Percentiles rank a stretch among this genome's conserved stretches.
Conservation (phyloP, 2,797 vertebrate species). For the Austrolebias charrua region DNA sequence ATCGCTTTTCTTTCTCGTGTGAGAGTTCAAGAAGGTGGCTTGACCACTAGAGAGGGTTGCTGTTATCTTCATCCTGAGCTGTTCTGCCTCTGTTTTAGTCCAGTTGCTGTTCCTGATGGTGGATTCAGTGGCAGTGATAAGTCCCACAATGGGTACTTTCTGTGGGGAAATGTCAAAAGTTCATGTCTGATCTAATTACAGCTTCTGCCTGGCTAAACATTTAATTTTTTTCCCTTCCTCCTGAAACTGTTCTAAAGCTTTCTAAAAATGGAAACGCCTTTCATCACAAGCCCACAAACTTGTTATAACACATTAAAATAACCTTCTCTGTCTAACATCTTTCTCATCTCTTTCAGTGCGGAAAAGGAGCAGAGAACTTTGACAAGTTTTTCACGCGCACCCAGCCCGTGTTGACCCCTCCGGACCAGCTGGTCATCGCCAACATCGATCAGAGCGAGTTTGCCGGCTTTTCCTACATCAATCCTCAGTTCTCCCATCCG, state of each 20-base stretch:
- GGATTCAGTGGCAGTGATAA: no score
- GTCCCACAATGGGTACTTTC: no score
- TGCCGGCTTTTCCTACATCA: constrained; percentile 94
- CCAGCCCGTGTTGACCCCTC: constrained; percentile 94
- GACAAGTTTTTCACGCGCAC: constrained; percentile 98
- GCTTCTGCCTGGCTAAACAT: constrained; percentile 44
- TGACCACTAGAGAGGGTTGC: no score
- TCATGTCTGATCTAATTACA: constrained; percentile 46
- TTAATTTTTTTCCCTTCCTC: constrained; percentile 36
- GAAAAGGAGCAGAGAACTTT: constrained; percentile 97
- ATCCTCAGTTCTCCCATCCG: constrained; percentile 90
- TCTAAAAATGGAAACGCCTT: constrained; percentile 26
- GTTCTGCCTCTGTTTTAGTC: no score
- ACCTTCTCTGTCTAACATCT: constrained; percentile 2
- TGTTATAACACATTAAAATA: neutral
- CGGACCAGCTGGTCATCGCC: constrained; percentile 95
- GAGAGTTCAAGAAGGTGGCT: no score
- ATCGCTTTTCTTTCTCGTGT: no score
- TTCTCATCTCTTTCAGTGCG: constrained; percentile 80
- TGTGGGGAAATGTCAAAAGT: neutral
- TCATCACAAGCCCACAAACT: constrained; percentile 4
- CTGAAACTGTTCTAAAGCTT: constrained; percentile 31
- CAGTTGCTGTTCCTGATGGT: no score
- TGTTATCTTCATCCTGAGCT: no score
- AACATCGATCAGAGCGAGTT: constrained; percentile 99